Base-by-base conservation (phyloP, 2,113 vertebrate species). In the Chrysochloris asiatica region DNA sequence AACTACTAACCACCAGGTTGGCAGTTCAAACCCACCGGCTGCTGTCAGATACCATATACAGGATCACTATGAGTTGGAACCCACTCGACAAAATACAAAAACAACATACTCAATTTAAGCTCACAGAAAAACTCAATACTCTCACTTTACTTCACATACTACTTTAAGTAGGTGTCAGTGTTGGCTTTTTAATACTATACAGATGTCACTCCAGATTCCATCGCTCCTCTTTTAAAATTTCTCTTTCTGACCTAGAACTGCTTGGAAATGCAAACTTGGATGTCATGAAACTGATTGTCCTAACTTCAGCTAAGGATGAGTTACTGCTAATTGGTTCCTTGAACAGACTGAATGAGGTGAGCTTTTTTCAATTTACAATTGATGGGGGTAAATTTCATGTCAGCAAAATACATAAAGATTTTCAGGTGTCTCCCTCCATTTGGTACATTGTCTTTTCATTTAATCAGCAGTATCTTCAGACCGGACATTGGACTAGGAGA, bases 251-350 rank as follows among this genome's bases (percentile, higher is more conserved):
- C 24, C 19, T 65, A 79, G 33, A 71, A 41, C n/a, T 93, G 72
- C 17, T 33, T 80, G 80, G 59, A 91, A 54, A n/a, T 81, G 41
- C 33, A 91, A 45, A 80, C 16, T 47, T 30, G 43, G 5, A 13
- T 91, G 90, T 83, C 63, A 93, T 79, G 61, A 85, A 85, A 73
- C 87, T 87, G 47, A 80, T 12, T 78, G 47, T 54, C 50, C 48
- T 82, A 82, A 85, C 76, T 94, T 78, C 78, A 47, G 8, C 30
- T 50, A 54, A 89, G n/a, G 48, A 82, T 90, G 88, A 93, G n/a
- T 93, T 85, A 78, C 78, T 92, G 86, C 47, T 87, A 94, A 91
- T 80, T 91, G 73, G 67, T 83, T 92, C 52, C 94, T 76, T 93
- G 52, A 89, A 50, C 43, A 94, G 45, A 67, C 21, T 67, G 73